Percentiles rank a stretch among this genome's conserved stretches.
phyloP scores from a whole-genome alignment of 2,797 vertebrate species.

The Neostethus bicornis region DNA sequence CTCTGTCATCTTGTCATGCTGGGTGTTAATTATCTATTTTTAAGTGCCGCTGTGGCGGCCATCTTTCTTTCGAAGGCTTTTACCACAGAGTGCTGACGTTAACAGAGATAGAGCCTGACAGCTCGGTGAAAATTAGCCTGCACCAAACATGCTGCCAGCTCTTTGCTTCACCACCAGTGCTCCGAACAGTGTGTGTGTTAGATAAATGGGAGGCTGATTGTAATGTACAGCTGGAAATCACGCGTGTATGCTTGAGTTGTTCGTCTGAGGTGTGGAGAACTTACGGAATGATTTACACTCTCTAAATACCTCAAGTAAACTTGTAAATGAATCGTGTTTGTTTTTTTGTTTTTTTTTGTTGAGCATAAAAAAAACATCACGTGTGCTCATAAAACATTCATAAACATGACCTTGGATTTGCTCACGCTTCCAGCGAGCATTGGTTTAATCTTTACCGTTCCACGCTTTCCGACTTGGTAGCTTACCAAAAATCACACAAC shows the following conservation, averaged over 20 bases:
- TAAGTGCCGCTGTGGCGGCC: slow-evolving; percentile 28
- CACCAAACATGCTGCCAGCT: slow-evolving; percentile 16
- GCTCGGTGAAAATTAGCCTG: slow-evolving; percentile 14
- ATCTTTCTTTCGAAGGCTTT: slow-evolving; percentile 66
- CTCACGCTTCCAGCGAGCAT: background rate
- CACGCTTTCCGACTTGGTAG: background rate
- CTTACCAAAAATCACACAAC: background rate
- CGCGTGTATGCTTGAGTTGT: background rate
- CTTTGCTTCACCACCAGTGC: background rate
- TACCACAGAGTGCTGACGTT: slow-evolving; percentile 35
- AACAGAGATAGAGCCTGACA: slow-evolving; percentile 47
- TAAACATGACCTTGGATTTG: slow-evolving; percentile 10
- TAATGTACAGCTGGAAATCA: background rate
- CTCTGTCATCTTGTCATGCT: slow-evolving; percentile 10
- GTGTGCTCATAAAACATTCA: slow-evolving; percentile 19
- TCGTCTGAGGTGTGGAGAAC: background rate
- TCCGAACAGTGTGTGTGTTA: slow-evolving; percentile 2
- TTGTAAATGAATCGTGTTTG: slow-evolving; percentile 29
- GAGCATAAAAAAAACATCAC: slow-evolving; percentile 12
- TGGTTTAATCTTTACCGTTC: slow-evolving; percentile 11
- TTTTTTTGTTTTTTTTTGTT: slow-evolving; percentile 1
- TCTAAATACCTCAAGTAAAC: background rate
- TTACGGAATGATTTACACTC: background rate
- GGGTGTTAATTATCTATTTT: slow-evolving; percentile 33
- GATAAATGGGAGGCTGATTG: slow-evolving; percentile 12